Evolutionary conservation across 1,140 invertebrate species (phyloP).

Genomic region (Drosophila lowei): DNA sequence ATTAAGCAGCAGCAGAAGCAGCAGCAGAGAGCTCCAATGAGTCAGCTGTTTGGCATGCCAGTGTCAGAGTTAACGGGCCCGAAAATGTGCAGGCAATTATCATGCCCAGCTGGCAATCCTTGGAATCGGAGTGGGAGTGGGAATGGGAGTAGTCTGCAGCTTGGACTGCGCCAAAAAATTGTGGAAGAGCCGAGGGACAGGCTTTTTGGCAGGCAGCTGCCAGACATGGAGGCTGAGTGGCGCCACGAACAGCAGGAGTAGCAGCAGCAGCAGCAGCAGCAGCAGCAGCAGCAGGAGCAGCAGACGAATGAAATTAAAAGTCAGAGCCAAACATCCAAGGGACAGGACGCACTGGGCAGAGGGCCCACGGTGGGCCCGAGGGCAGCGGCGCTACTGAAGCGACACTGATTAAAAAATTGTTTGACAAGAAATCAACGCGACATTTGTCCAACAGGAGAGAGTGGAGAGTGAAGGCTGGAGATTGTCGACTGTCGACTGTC

Average conservation of each 20-base stretch:
- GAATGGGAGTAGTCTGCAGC: conserved; percentile 10
- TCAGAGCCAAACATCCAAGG: conserved; percentile 13
- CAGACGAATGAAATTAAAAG: conserved; percentile 67
- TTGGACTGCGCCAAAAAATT: conserved; percentile 14
- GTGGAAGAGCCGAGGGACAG: conserved; percentile 9
- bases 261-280: conserved; percentile 3
- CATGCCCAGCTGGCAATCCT: conserved; percentile 33
- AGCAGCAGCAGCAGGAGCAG: not conserved
- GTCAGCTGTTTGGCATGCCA: conserved; percentile 42
- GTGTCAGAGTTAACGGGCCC: conserved; percentile 64
- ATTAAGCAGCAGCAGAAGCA: conserved; percentile 59
- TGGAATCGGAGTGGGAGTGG: conserved; percentile 10
- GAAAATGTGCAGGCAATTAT: conserved; percentile 75
- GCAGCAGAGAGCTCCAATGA: conserved; percentile 23
- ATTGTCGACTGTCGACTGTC: not conserved
- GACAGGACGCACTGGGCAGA: not conserved
- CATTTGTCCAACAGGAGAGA: conserved; percentile 53
- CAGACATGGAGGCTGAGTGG: conserved; percentile 43
- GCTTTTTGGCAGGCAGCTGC: conserved; percentile 21
- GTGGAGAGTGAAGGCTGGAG: conserved; percentile 11
- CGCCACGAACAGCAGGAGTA: conserved; percentile 33
- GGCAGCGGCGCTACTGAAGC: conserved; percentile 64
- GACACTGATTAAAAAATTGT: conserved; percentile 82
- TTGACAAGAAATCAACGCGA: conserved; percentile 80
- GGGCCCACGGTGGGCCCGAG: not conserved